Evolutionary conservation across 1,140 invertebrate species (phyloP), one percentile per base, ranked within the genome.

Genomic region (Drosophila sucinea): DNA sequence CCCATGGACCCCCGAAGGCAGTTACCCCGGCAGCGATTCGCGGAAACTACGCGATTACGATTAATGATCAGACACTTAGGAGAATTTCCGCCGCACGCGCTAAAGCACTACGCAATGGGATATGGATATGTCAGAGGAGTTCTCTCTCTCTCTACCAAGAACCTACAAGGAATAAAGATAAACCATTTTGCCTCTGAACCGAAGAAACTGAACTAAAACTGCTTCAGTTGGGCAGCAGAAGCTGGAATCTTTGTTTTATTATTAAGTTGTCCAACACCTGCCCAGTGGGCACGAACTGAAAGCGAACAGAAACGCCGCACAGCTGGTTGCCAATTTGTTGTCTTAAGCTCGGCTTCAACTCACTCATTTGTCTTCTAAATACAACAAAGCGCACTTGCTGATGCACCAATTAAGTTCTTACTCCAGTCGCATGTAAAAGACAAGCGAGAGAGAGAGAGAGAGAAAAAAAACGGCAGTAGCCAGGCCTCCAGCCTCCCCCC

Each of bases 231-330:
- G 10, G 33, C 7, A 11, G 44, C 44, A 25, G 44, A 10, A 38
- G 35, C 35, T 30, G 33, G 17, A 8, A 41, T 56, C 56, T 55
- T 60, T 54, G 41, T 65, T 38, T 54, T 77, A 47, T 68, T 72
- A 85, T 85, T 87, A 83, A 87, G 82, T 86, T 87, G 82, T 78
- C 77, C 84, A 89, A 87, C 80, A 89, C 84, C 84, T 89, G 84
- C 84, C 79, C 77, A 82, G 70, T 82, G 70, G 80, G 80, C 72
- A 58, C 32, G 17, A 58, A 51, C 7, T 7, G 10, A 77, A 63
- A 71, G 40, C 55, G 55, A 57, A 41, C 60, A 60, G 55, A 65
- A 62, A 62, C 69, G 65, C 67, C 70, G 79, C 84, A 70, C 73
- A 77, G 77, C 84, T 89, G 84, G 89, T 89, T 89, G 84, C 73